phyloP scores from a whole-genome alignment of 2,113 vertebrate genomes.

The Semnornis frantzii region DNA sequence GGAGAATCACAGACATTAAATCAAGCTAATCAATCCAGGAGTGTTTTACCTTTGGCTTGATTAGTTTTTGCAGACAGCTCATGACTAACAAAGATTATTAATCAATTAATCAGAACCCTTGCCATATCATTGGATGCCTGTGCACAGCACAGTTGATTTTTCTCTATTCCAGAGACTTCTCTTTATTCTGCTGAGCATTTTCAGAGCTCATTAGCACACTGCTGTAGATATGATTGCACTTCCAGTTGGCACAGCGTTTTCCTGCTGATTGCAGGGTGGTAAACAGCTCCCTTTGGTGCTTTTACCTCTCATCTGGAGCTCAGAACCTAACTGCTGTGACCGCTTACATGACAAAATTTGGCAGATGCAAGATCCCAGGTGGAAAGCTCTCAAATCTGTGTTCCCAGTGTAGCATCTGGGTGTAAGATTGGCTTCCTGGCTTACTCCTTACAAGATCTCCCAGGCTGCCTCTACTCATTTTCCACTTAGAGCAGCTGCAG shows the following conservation, averaged over 20 bases:
- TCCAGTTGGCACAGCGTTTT: slow-evolving; percentile 73
- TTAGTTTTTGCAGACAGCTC: background rate
- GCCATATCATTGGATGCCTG: background rate
- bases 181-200: slow-evolving; percentile 58
- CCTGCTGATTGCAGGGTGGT: slow-evolving; percentile 71
- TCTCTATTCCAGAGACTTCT: slow-evolving; percentile 39
- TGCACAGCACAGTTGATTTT: background rate
- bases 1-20: background rate
- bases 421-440: slow-evolving; percentile 46
- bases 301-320: slow-evolving; percentile 75
- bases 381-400: slow-evolving; percentile 57
- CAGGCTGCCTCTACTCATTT: slow-evolving; percentile 30
- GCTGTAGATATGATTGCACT: slow-evolving; percentile 70
- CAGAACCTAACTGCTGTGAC: slow-evolving; percentile 74
- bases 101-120: slow-evolving; percentile 1
- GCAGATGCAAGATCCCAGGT: slow-evolving; percentile 68
- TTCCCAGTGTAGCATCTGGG: slow-evolving; percentile 62
- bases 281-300: slow-evolving; percentile 74
- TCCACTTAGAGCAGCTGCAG: background rate
- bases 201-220: slow-evolving; percentile 72
- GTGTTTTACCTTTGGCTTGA: background rate
- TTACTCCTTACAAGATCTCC: slow-evolving; percentile 57
- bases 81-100: background rate
- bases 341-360: slow-evolving; percentile 74
- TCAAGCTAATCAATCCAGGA: background rate